phyloP scores from a whole-genome alignment of 2,888 invertebrate genomes.

The Dendrolimus pini region DNA sequence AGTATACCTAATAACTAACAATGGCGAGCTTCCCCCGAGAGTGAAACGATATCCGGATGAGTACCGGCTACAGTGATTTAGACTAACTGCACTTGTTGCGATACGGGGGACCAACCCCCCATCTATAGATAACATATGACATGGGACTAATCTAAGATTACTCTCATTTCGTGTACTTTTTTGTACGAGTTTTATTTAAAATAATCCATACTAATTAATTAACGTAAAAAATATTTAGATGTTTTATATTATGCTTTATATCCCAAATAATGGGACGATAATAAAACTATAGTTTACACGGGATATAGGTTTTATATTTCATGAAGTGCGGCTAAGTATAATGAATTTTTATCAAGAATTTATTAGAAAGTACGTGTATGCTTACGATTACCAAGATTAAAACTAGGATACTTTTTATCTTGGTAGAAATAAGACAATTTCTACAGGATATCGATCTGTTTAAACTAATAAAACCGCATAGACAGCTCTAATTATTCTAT shows the following conservation, averaged over 20 bases:
- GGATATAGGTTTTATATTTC: neutral
- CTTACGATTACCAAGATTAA: too few relatives aligned
- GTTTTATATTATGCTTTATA: too few relatives aligned
- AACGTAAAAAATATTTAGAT: too few relatives aligned
- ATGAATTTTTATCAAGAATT: neutral
- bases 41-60: constrained; percentile 49
- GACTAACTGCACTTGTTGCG: constrained; percentile 67
- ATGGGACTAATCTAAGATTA: constrained; percentile 54
- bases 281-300: constrained; percentile 2
- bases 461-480: too few relatives aligned
- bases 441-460: too few relatives aligned
- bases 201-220: too few relatives aligned
- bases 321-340: neutral
- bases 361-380: neutral
- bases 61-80: constrained; percentile 59
- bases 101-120: constrained; percentile 29
- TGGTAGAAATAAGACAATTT: too few relatives aligned
- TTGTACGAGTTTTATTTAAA: too few relatives aligned
- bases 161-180: constrained; percentile 38
- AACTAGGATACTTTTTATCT: too few relatives aligned
- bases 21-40: constrained; percentile 53
- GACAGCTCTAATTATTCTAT: too few relatives aligned
- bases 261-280: constrained; percentile 2
- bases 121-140: constrained; percentile 45
- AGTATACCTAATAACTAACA: constrained; percentile 29